Percentiles rank a stretch among this genome's conserved stretches.
phyloP scores from a whole-genome alignment of 2,888 invertebrate species.

The Cephonodes hylas region DNA sequence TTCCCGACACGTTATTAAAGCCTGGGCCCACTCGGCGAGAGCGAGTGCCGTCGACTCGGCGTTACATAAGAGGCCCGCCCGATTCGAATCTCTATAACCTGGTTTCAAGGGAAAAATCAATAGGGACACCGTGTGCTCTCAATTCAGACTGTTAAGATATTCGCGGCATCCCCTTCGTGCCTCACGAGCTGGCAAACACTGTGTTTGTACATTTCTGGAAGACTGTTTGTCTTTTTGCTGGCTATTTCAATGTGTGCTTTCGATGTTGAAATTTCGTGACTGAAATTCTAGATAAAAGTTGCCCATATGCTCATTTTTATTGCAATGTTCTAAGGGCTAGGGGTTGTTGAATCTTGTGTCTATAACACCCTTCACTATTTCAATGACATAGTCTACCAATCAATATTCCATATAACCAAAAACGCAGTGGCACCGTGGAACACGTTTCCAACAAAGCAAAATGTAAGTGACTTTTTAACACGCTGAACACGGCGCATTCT shows the following conservation, averaged over 20 bases:
- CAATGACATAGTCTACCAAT: neutral
- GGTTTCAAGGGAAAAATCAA: slow-evolving; percentile 7
- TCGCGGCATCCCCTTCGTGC: neutral
- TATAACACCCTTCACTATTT: too few relatives aligned
- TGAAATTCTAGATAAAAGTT: too few relatives aligned
- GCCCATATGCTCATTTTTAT: too few relatives aligned
- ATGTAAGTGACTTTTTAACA: neutral
- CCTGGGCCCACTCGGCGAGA: neutral
- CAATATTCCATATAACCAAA: neutral
- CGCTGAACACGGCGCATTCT: neutral
- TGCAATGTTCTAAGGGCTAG: too few relatives aligned
- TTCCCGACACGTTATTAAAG: slow-evolving; percentile 2
- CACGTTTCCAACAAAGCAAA: neutral
- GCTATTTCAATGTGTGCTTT: neutral
- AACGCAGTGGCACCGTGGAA: neutral
- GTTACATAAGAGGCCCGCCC: neutral
- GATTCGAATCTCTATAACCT: slow-evolving; percentile 5
- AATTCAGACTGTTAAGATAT: neutral
- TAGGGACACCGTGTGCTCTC: slow-evolving; percentile 2
- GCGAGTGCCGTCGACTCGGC: slow-evolving; percentile 8
- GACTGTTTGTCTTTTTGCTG: neutral
- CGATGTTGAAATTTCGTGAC: neutral
- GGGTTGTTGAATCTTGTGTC: too few relatives aligned
- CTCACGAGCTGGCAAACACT: neutral
- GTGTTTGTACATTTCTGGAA: neutral